Evolutionary conservation across 2,797 vertebrate genomes (phyloP).

Genomic region (Bufotes viridis): DNA sequence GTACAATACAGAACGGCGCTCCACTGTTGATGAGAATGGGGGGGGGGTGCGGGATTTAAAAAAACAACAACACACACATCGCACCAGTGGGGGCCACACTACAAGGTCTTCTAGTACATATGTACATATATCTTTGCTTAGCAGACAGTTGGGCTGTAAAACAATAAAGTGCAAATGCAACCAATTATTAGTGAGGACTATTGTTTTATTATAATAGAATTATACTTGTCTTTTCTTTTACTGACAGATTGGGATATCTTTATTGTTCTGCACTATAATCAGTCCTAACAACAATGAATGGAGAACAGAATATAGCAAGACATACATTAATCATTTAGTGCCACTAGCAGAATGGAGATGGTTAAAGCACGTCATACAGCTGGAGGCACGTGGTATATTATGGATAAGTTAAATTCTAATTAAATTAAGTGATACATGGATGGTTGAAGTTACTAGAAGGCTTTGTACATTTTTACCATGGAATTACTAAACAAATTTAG

Average conservation of each 20-base stretch:
- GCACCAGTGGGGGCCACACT: no score
- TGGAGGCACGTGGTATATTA: background rate
- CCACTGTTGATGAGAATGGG: no score
- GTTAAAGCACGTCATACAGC: constrained; percentile 3
- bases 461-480: background rate
- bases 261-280: constrained; percentile 1
- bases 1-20: no score
- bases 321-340: background rate
- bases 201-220: background rate
- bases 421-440: constrained; percentile 8
- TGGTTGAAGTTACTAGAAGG: background rate
- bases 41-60: no score
- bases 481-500: background rate
- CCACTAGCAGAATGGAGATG: background rate
- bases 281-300: constrained; percentile 1
- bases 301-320: background rate
- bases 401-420: background rate
- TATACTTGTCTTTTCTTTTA: background rate
- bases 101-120: no score
- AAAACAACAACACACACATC: no score
- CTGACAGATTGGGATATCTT: background rate
- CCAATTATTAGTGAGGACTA: no score
- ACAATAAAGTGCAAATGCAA: no score
- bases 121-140: no score
- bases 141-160: no score